phyloP scores from a whole-genome alignment of 2,797 vertebrate species.

The Chanos chanos region DNA sequence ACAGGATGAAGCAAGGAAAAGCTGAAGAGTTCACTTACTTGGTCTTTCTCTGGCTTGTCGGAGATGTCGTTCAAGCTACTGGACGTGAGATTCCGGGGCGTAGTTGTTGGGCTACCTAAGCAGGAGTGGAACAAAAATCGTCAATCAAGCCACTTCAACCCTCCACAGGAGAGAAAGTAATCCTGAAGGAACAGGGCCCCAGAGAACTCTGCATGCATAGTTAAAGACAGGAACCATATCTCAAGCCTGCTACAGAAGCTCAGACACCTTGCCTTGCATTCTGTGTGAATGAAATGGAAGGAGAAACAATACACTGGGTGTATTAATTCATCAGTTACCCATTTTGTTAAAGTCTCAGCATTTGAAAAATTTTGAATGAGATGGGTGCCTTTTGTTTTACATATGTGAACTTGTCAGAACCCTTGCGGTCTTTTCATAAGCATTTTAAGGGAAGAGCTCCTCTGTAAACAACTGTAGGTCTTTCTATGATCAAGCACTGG shows the following conservation, averaged over 20 bases:
- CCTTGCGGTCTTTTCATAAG: no score
- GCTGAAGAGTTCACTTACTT: slow-evolving; percentile 72
- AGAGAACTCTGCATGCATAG: slow-evolving; percentile 44
- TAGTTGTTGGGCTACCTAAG: slow-evolving; percentile 85
- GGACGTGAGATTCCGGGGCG: slow-evolving; percentile 86
- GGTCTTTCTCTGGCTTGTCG: slow-evolving; percentile 96
- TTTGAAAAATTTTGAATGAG: no score
- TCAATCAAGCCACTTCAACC: slow-evolving; percentile 25
- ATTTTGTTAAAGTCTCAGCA: no score
- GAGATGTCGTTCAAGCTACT: slow-evolving; percentile 94
- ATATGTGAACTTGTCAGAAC: no score
- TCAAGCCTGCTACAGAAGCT: no score
- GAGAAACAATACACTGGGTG: no score
- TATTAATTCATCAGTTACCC: no score
- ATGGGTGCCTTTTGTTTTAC: no score
- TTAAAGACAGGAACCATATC: slow-evolving; percentile 4
- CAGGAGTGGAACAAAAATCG: slow-evolving; percentile 3
- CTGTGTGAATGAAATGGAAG: no score
- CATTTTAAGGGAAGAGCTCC: no score
- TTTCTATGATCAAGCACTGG: no score
- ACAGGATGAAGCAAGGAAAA: neutral
- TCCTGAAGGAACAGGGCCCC: slow-evolving; percentile 48
- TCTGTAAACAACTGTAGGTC: no score
- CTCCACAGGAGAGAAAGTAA: slow-evolving; percentile 19
- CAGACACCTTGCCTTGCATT: slow-evolving; percentile 6